Conservation (phyloP, 2,888 invertebrate genomes). For the Apantesis nais region DNA sequence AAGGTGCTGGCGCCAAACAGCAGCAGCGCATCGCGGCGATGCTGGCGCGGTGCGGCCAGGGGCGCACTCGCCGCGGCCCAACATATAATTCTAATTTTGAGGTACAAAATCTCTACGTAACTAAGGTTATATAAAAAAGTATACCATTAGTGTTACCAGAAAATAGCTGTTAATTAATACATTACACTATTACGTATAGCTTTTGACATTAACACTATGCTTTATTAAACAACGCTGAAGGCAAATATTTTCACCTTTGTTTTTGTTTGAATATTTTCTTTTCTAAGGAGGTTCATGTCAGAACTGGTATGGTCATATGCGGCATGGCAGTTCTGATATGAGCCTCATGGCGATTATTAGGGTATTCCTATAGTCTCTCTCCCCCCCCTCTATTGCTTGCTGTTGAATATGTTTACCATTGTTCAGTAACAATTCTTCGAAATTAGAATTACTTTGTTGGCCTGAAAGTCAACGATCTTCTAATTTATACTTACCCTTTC, state of each 20-base stretch:
- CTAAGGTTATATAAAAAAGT: slow-evolving; percentile 23
- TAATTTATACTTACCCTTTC: neutral
- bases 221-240: neutral
- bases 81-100: slow-evolving; percentile 24
- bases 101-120: slow-evolving; percentile 36
- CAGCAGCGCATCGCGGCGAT: too few species aligned
- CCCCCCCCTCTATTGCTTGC: neutral
- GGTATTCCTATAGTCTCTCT: too few species aligned
- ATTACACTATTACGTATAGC: neutral
- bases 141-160: slow-evolving; percentile 1
- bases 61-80: too few species aligned
- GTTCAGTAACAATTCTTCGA: too few species aligned
- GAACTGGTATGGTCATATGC: too few species aligned
- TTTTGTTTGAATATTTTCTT: neutral
- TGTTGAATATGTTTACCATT: neutral
- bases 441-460: too few species aligned
- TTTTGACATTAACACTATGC: neutral
- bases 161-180: neutral
- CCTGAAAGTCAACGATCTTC: neutral
- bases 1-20: too few species aligned
- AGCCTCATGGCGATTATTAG: too few species aligned
- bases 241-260: neutral
- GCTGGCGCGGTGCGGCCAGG: too few species aligned
- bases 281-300: neutral
- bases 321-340: too few species aligned